phyloP scores from a whole-genome alignment of 2,113 vertebrate species.

The Gobius niger region DNA sequence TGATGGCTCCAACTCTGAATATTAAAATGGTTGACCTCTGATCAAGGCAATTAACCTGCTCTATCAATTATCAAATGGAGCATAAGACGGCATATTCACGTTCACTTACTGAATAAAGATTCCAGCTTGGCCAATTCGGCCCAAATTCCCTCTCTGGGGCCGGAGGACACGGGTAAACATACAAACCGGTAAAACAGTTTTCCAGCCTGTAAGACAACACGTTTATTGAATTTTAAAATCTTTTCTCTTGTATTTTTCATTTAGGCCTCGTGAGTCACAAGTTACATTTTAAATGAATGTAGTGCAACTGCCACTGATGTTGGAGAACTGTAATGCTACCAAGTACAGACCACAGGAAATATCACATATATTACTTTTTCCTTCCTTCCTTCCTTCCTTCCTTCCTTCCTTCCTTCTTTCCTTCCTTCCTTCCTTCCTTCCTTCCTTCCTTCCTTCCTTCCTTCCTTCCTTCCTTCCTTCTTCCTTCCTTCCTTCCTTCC shows the following conservation, averaged over 20 bases:
- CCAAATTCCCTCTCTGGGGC: slow-evolving; percentile 30
- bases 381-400: slow-evolving; percentile 67
- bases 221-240: slow-evolving; percentile 1
- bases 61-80: slow-evolving; percentile 73
- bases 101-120: slow-evolving; percentile 45
- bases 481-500: background rate
- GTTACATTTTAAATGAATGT: background rate
- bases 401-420: slow-evolving; percentile 34
- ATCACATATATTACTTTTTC: slow-evolving; percentile 39
- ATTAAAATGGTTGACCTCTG: slow-evolving; percentile 67
- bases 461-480: background rate
- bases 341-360: too few relatives aligned
- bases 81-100: slow-evolving; percentile 46
- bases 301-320: background rate
- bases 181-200: background rate
- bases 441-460: too few relatives aligned
- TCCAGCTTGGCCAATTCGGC: slow-evolving; percentile 33
- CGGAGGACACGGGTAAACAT: slow-evolving; percentile 8
- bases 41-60: slow-evolving; percentile 71
- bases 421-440: too few relatives aligned
- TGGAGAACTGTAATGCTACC: background rate
- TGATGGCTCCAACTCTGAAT: slow-evolving; percentile 59
- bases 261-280: background rate
- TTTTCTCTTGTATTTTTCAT: background rate
- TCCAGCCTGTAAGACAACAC: background rate